Base-by-base conservation (phyloP, 2,888 invertebrate species). In the Sesamia inferens region DNA sequence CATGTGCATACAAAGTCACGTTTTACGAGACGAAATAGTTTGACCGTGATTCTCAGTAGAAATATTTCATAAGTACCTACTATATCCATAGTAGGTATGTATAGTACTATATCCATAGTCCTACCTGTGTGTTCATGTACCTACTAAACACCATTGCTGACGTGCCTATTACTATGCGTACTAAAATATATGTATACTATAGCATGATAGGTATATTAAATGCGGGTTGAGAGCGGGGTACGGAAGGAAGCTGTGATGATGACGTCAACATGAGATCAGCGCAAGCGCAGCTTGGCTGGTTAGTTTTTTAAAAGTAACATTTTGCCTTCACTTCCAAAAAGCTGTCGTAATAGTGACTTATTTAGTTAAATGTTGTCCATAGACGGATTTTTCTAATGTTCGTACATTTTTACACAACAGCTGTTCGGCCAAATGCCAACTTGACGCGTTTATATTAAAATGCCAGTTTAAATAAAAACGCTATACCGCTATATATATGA, bases 241-340 rank as follows among this genome's bases (percentile, higher is more conserved):
- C 89, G 91, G 92, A 93, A 92, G 93, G 93, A 93, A 92, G 87
- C 88, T 83, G 82, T 71, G 76, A 75, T 93, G 93, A 76, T 93
- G 93, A 94, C 92, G 93, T 93, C 93, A 94, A 74, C 62, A 87
- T 91, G 90, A 92, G 89, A 92, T 92, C 91, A 91, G 87, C 91
- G 88, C 88, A 78, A 81, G 86, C 84, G 75, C 82, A 83, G 82
- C 76, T 74, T 85, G 83, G 84, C 88, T 89, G 87, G 87, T 82
- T 87, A 78, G 79, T 76, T 83, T 78, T 74, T 66, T 66, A 64
- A 78, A 76, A 83, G 74, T 69, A 74, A 76, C 61, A 81, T 74
- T 85, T 78, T 81, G 65, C 68, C 24, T 71, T 70, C 68, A 47
- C 16, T 7, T 76, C 76, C 76, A 82, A 68, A 63, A 66, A 63